Percentiles rank a stretch among this genome's conserved stretches.
phyloP scores from a whole-genome alignment of 2,797 vertebrate species.

The Pristis pectinata region DNA sequence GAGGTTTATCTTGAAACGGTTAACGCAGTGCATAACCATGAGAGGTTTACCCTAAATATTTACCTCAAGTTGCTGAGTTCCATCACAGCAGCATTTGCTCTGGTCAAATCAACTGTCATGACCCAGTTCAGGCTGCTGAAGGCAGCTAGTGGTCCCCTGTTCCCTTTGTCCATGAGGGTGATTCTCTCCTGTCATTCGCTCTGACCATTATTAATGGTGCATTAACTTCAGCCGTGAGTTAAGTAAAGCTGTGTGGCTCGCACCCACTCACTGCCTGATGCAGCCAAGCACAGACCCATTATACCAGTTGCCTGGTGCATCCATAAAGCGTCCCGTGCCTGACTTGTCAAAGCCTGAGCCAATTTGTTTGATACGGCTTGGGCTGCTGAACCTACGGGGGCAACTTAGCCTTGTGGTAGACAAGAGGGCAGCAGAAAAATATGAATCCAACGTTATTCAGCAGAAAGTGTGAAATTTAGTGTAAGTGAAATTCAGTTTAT shows the following conservation, averaged over 20 bases:
- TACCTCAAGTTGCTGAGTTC: conserved; percentile 58
- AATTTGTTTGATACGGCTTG: conserved; percentile 43
- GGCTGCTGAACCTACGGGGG: conserved; percentile 38
- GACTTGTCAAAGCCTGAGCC: conserved; percentile 47
- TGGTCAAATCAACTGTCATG: conserved; percentile 56
- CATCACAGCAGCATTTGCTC: conserved; percentile 18
- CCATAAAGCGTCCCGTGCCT: conserved; percentile 49
- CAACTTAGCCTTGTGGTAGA: conserved; percentile 1
- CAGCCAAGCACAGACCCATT: conserved; percentile 54
- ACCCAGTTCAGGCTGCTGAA: conserved; percentile 58
- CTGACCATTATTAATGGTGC: conserved; percentile 59
- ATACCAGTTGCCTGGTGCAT: conserved; percentile 46
- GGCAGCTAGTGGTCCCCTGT: conserved; percentile 48
- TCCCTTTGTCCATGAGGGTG: conserved; percentile 43
- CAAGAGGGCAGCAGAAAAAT: neutral
- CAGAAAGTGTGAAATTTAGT: conserved; percentile 13
- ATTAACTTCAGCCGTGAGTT: conserved; percentile 58
- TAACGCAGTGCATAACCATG: neutral
- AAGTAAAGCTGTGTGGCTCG: conserved; percentile 54
- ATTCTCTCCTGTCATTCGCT: conserved; percentile 52
- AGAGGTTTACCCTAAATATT: conserved; percentile 9
- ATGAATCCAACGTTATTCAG: conserved; percentile 2
- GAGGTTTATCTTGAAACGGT: neutral
- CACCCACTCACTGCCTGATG: conserved; percentile 46
- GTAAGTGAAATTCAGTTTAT: neutral